Evolutionary conservation across 2,888 invertebrate species (phyloP), one percentile per base, ranked within the genome.

Genomic region (Chalcosyrphus nemorum): DNA sequence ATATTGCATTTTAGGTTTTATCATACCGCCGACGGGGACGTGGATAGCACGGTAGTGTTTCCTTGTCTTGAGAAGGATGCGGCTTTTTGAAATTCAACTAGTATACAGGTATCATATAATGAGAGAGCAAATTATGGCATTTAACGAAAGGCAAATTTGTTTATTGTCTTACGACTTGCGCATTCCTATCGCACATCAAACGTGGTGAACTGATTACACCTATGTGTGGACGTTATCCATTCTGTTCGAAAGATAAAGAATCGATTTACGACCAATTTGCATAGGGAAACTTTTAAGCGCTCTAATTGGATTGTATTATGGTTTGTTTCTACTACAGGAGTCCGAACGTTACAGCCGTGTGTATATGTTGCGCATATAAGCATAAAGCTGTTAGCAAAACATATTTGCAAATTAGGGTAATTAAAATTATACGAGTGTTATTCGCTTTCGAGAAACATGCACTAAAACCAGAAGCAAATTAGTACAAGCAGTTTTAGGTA

Each of bases 251-350:
- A 56, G 29, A 19, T 35, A 17, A 13, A 29, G 52, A 9, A 56
- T 56, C 27, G 52, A n/a, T 38, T 59, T 59, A 45, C 29, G 61
- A 45, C 27, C 41, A 24, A 17, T 43, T 24, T 43, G 59, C 13
- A 9, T n/a, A 19, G n/a, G 19, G 4, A 19, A 17, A 4, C 0
- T 45, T 21, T 21, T 4, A 11, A 17, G 24, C 43, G 11, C 11
- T 27, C 43, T 27, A n/a, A 61, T 29, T 45, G 61, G 61, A 0
- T n/a, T 24, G 41, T 41, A 4, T 38, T 21, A 57, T 57, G 38
- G 24, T 38, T 56, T 38, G 38, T 57, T 38, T 13, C 5, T 32
- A 13, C 32, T 56, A 45, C n/a, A 4, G n/a, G 19, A 11, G 9
- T 11, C 45, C 11, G 45, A 45, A 19, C 35, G 19, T 17, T 17